Base-by-base conservation (phyloP, 2,797 vertebrate genomes). In the Amblyraja radiata region DNA sequence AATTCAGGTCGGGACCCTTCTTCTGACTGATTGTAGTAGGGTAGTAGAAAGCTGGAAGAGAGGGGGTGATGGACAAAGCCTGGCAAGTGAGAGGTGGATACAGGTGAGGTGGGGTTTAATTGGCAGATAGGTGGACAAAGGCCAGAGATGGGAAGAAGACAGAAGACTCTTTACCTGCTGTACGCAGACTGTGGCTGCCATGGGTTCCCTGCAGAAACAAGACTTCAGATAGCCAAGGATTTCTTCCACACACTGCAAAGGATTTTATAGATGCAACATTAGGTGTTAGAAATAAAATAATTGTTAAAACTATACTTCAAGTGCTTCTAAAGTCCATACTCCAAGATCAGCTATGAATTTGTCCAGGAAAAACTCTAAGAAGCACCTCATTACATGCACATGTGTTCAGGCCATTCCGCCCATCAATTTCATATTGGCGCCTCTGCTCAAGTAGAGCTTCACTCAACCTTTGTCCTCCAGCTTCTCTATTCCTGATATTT, bases 111-210 rank as follows among this genome's bases (percentile, higher is more conserved):
- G 46, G 46, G 46, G 46, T 46, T 46, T 46, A 46, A 46, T 46
- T 46, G 46, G 46, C 46, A 46, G 46, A 46, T 46, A 46, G 46
- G 46, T 46, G 46, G 46, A 46, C 46, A 46, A 46, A 46, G 46
- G 46, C 1, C 46, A 46, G 46, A 54, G 46, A 54, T 54, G 5
- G 46, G 5, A 54, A 54, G 46, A 54, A 54, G 46, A 54, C 46
- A 54, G 21, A 54, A 25, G 61, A 16, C 14, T 3, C 39, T 96
- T 95, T 93, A 99, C 99, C 97, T 99, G 99, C 91, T 99, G 99
- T 1, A 99, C 98, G 94, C 99, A 99, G 13, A 99, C 97, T 0
- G 99, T 99, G 2, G 98, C 97, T 97, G 99, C 98, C 93, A 97
- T 98, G 3, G 99, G 98, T 94, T 99, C 99, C 94, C 98, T 97